Evolutionary conservation across 1,140 invertebrate species (phyloP), one percentile per base, ranked within the genome.

Genomic region (Drosophila nasuta): DNA sequence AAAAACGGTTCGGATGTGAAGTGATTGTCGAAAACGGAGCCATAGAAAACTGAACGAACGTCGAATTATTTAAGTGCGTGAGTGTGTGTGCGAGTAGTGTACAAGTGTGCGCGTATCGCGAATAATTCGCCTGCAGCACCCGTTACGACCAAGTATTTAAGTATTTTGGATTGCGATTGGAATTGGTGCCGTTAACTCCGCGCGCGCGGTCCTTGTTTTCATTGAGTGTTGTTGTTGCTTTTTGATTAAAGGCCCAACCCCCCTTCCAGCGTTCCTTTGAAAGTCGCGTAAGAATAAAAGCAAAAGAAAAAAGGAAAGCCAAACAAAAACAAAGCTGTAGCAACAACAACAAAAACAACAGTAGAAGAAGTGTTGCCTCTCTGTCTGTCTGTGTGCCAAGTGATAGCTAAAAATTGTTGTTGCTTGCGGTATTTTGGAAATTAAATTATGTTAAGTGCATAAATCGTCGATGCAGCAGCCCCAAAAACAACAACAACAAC

Each of bases 381-480:
- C 65, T 72, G 67, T 72, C 35, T 38, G 35, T 38, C 7, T 25
- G 20, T 25, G 81, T 77, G 68, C 66, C 72, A 74, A 79, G 82
- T 82, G 77, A 74, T 81, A 78, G 75, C 64, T 43, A 54, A 46
- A 73, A 70, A 86, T 71, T 78, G 52, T 87, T 81, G 65, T 70
- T 78, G 57, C 48, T 81, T 74, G 63, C 74, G 77, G 73, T 54
- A 79, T 82, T 82, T 82, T 59, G 63, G 67, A 88, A 88, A 87
- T 88, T 83, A 87, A 87, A 87, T 88, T 80, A 87, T 89, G 80
- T 88, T 87, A 81, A 87, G 83, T 88, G 83, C 85, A 66, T 79
- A 67, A 87, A 88, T 72, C 80, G 72, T 69, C 54, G 68, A 64
- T 64, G 57, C 64, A 68, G 58, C 64, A 45, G 15, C 58, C 15